Conservation (phyloP, 2,113 vertebrate genomes). For the Sciurus niger region DNA sequence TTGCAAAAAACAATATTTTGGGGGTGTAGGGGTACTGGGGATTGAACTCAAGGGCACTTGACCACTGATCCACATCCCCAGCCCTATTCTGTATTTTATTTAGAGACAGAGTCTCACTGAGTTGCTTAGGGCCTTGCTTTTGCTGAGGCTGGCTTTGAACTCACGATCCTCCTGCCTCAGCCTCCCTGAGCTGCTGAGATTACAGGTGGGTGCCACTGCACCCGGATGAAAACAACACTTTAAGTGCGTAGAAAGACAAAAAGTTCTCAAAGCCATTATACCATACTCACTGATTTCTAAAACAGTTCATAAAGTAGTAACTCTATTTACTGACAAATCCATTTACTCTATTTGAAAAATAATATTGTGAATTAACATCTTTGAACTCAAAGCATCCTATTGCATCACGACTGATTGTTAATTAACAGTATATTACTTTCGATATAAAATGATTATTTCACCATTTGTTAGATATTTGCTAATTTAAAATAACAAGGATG, state of each 20-base stretch:
- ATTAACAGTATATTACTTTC: not conserved
- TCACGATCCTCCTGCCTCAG: too few species aligned
- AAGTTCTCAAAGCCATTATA: not conserved
- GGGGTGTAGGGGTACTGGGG: too few species aligned
- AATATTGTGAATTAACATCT: slow-evolving; percentile 51
- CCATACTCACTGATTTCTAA: slow-evolving; percentile 16
- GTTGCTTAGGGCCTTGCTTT: too few species aligned
- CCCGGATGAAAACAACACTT: not conserved
- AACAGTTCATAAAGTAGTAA: not conserved
- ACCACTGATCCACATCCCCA: too few species aligned
- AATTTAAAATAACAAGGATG: slow-evolving; percentile 36
- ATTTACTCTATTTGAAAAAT: slow-evolving; percentile 54
- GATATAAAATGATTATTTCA: slow-evolving; percentile 32
- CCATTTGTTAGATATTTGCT: not conserved
- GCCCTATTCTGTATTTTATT: too few species aligned
- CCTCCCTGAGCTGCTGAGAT: too few species aligned
- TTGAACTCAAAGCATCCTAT: slow-evolving; percentile 6
- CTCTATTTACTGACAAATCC: not conserved
- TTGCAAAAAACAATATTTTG: not conserved
- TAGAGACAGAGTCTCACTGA: too few species aligned
- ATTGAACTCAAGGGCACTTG: too few species aligned
- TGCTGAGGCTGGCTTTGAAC: too few species aligned
- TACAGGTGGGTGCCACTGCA: too few species aligned
- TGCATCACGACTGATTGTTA: not conserved
- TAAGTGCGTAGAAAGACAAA: not conserved